Conservation (phyloP, 2,888 invertebrate species). For the Imbricaverruca yamaguchii region DNA sequence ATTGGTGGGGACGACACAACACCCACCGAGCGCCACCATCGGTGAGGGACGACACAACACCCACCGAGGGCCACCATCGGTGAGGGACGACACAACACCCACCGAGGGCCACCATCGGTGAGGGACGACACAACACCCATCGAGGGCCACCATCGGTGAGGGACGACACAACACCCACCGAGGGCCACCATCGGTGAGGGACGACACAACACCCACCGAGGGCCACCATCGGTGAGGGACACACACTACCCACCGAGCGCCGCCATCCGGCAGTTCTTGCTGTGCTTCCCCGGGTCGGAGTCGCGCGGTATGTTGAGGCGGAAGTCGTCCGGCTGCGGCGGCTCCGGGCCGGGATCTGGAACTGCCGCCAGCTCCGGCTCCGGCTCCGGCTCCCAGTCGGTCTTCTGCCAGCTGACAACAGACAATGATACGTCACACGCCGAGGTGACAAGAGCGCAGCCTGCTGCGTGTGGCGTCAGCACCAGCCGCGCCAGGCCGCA, state of each 20-base stretch:
- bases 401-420: not conserved
- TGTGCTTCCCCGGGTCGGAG: not conserved
- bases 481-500: not conserved
- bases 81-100: too few species aligned
- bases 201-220: not conserved
- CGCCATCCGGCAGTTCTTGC: conserved; percentile 11
- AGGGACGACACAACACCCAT: too few species aligned
- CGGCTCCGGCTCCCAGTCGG: not conserved
- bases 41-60: too few species aligned
- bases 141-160: too few species aligned
- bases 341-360: conserved; percentile 6
- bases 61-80: too few species aligned
- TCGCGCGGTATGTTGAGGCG: conserved; percentile 5
- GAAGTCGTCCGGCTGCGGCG: not conserved
- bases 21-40: too few species aligned
- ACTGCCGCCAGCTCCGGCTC: not conserved
- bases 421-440: not conserved
- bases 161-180: too few species aligned
- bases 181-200: too few species aligned
- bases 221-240: too few species aligned
- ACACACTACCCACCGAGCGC: not conserved
- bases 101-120: too few species aligned
- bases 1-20: too few species aligned
- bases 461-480: not conserved
- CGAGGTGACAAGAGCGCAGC: not conserved